Conservation (phyloP, 1,140 invertebrate genomes). For the Battus philenor region DNA sequence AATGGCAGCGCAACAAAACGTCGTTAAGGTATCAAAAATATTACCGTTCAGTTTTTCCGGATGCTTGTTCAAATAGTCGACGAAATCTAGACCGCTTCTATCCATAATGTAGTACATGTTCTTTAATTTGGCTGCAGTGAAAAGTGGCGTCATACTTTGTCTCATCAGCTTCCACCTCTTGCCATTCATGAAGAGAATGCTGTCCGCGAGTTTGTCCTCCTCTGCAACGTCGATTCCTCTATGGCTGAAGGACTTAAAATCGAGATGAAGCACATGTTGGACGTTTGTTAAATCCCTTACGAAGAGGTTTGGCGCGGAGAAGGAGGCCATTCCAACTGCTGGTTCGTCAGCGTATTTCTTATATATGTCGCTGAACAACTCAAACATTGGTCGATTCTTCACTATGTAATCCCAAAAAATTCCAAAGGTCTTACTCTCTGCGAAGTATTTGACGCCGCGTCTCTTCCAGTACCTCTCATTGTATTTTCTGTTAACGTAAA, state of each 20-base stretch:
- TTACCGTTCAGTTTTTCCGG: conserved; percentile 10
- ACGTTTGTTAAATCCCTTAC: conserved; percentile 67
- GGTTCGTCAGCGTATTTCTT: conserved; percentile 25
- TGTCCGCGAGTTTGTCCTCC: conserved; percentile 45
- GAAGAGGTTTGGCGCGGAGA: conserved; percentile 36
- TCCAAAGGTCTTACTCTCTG: conserved; percentile 20
- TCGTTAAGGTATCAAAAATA: conserved; percentile 7
- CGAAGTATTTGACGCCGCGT: conserved; percentile 22
- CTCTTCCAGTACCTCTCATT: conserved; percentile 32
- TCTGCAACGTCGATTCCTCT: conserved; percentile 41
- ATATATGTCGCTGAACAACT: conserved; percentile 27
- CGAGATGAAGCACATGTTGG: conserved; percentile 60
- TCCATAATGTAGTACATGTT: conserved; percentile 57
- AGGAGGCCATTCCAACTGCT: conserved; percentile 47
- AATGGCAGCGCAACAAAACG: conserved; percentile 25
- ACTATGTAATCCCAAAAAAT: conserved; percentile 23
- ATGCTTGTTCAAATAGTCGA: conserved; percentile 23
- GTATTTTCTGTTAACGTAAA: conserved; percentile 23
- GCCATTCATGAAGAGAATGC: conserved; percentile 66
- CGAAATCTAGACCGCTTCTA: conserved; percentile 33
- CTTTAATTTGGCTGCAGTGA: conserved; percentile 61
- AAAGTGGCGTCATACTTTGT: conserved; percentile 60
- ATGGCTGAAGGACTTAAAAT: conserved; percentile 71
- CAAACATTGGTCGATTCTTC: conserved; percentile 23
- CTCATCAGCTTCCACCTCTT: conserved; percentile 59